Evolutionary conservation across 2,888 invertebrate genomes (phyloP), one percentile per base, ranked within the genome.

Genomic region (Ceraclea dissimilis): DNA sequence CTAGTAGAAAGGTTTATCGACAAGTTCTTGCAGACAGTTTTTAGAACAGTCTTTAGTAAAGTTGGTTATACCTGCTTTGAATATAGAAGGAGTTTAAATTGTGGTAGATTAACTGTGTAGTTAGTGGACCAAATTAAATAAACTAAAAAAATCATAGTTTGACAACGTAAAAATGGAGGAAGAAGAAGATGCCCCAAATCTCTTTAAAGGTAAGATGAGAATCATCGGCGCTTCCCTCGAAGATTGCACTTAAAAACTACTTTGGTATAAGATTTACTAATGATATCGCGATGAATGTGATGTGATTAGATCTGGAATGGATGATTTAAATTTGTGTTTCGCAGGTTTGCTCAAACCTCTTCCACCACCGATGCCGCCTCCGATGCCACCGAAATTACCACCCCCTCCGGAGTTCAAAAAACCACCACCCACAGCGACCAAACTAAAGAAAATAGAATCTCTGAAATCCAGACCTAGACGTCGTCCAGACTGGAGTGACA

Each of bases 401-500:
- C 79, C 79, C 4, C 76, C 79, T 2, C 77, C 78, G 16, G 79
- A 79, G n/a, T 79, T 82, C 65, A 76, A 83, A 63, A 83, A 83
- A 65, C 74, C 79, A 13, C 77, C 80, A 1, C 65, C 88, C 1
- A 78, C 79, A 51, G 75, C 79, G 0, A 68, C 75, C 11, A 87
- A 88, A 66, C 71, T 83, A 61, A 81, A 82, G 63, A 84, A 78
- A 65, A 65, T 93, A 58, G 91, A 92, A 58, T 78, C 81, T 64
- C 79, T 92, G 18, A 85, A 82, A 72, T 83, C 86, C 64, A 79
- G 90, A 64, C 90, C 92, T 0, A 79, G 91, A 63, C 84, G 80
- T 67, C 81, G 92, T 63, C 93, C 93, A 0, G 93, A 93, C 69
- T 93, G 92, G 92, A 88, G 84, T 16, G 84, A 86, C 65, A 87